A percentile compares a stretch with the other conserved stretches of the same genome.
Evolutionary conservation across 2,797 vertebrate species (phyloP).

Genomic region (Buphagus erythrorhynchus): DNA sequence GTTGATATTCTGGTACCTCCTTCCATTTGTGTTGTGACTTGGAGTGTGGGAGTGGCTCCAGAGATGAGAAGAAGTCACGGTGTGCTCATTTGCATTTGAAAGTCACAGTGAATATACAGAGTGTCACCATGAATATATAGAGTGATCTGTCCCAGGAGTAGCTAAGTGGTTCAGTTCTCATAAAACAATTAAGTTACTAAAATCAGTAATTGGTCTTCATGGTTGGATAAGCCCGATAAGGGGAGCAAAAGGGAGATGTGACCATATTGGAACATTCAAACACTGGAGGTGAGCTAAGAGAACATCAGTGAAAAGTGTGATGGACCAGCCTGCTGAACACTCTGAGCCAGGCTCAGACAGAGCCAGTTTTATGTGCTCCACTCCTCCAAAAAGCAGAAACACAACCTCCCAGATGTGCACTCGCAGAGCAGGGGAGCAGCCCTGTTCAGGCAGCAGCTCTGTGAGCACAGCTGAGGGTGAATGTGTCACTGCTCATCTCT

Average conservation of each 20-base stretch:
- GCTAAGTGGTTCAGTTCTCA: background rate
- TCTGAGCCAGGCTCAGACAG: background rate
- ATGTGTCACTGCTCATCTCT: constrained; percentile 4
- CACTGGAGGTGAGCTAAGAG: background rate
- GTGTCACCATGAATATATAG: background rate
- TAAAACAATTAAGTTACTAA: constrained; percentile 27
- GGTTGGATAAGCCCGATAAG: background rate
- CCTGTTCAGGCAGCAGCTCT: background rate
- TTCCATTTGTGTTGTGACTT: background rate
- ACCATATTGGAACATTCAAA: background rate
- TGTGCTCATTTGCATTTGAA: background rate
- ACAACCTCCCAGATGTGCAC: background rate
- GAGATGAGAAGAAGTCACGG: background rate
- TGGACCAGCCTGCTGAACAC: background rate
- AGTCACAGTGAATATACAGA: background rate
- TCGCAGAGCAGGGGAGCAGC: background rate
- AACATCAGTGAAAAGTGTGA: background rate
- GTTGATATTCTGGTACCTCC: background rate
- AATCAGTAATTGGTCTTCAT: constrained; percentile 10
- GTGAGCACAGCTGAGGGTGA: background rate
- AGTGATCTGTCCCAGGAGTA: background rate
- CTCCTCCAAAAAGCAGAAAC: background rate
- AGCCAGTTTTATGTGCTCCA: background rate
- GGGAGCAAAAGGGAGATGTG: background rate
- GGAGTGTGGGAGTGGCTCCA: background rate